These are phyloP conservation scores for Megaceryle maxima DNA, from an alignment of 2,113 vertebrate genomes.

Conservation along the genomic window DNA sequence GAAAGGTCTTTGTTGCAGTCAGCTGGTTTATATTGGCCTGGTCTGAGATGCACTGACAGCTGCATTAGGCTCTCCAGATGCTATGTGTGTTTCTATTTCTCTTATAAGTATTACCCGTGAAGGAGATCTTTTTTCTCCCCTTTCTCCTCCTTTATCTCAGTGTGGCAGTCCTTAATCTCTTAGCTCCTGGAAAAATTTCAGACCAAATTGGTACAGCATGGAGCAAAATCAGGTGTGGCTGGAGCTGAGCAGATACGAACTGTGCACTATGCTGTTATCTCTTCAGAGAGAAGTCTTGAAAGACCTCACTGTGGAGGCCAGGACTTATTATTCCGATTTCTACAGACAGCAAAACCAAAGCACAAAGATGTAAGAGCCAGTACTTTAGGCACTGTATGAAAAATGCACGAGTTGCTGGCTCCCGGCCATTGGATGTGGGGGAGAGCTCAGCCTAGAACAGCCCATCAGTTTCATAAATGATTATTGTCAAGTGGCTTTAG, in stretches of 20 bases:
- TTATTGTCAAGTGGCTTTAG: not conserved
- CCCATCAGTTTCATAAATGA: not conserved
- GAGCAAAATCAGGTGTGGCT: not conserved
- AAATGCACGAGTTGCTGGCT: not conserved
- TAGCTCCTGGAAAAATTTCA: not conserved
- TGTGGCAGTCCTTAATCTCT: not conserved
- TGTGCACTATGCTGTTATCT: not conserved
- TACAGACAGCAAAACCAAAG: not conserved
- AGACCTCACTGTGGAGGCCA: not conserved
- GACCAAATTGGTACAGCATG: not conserved
- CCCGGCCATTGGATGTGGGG: not conserved
- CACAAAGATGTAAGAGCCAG: not conserved
- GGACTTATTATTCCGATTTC: conserved; percentile 19
- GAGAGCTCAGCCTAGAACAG: not conserved
- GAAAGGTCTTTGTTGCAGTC: not conserved
- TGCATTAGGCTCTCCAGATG: not conserved
- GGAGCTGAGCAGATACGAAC: not conserved
- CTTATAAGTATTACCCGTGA: not conserved
- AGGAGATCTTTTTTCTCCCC: not conserved
- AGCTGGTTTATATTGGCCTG: not conserved
- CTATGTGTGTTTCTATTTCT: not conserved
- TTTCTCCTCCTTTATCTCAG: not conserved
- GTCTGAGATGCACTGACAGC: not conserved
- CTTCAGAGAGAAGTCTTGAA: not conserved
- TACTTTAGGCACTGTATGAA: not conserved